These are phyloP conservation scores for Aphelenchoides avenae DNA, from an alignment of 1,140 invertebrate genomes.

Conservation along the genomic window DNA sequence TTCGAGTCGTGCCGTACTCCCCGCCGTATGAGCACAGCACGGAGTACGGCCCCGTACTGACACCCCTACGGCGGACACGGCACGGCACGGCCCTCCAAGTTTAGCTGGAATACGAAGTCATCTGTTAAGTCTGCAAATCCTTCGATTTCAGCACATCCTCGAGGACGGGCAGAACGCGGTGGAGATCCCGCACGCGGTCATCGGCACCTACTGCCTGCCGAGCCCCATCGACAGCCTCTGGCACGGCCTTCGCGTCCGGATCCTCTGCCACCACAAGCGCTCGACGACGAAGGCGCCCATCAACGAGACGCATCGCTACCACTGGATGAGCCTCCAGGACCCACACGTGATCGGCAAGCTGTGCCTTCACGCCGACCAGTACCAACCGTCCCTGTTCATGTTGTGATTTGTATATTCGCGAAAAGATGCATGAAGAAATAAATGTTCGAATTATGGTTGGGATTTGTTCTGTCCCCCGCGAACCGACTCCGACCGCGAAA, in stretches of 20 bases:
- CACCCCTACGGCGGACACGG: too few species aligned
- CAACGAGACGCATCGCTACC: conserved; percentile 13
- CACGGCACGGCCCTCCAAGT: too few species aligned
- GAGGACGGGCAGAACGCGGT: conserved; percentile 51
- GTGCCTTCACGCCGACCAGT: conserved; percentile 25
- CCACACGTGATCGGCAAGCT: conserved; percentile 21
- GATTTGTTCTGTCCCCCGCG: too few species aligned
- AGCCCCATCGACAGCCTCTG: conserved; percentile 50
- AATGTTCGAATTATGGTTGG: too few species aligned
- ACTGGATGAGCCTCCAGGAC: conserved; percentile 21
- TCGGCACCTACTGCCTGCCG: conserved; percentile 45
- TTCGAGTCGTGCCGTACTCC: too few species aligned
- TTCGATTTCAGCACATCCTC: conserved; percentile 45
- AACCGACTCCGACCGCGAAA: too few species aligned
- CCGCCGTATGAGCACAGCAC: too few species aligned
- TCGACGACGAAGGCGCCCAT: conserved; percentile 35
- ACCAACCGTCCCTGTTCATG: conserved; percentile 30
- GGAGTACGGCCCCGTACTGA: neutral
- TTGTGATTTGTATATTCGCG: conserved; percentile 9
- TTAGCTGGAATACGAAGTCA: neutral
- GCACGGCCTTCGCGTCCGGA: conserved; percentile 50
- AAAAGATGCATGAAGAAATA: neutral
- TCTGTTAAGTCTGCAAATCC: neutral
- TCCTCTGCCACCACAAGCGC: conserved; percentile 51
- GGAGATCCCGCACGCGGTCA: conserved; percentile 45